phyloP scores from a whole-genome alignment of 2,113 vertebrate species.

The Psilopogon haemacephalus region DNA sequence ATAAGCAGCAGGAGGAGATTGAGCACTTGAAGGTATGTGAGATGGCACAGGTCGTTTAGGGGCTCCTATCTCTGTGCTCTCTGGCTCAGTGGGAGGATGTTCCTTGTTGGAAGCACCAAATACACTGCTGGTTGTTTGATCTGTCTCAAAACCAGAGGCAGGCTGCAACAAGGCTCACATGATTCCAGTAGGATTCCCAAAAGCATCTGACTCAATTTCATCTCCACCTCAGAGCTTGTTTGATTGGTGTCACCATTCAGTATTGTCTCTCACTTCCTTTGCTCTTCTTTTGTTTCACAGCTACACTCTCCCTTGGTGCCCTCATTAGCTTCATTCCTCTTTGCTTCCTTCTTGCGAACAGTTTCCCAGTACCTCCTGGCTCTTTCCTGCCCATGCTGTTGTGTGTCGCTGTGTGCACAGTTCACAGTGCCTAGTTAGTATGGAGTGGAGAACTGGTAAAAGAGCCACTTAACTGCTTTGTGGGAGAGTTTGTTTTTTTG shows the following conservation, averaged over 20 bases:
- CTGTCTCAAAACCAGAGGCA: neutral
- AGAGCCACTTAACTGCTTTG: neutral
- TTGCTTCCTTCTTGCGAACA: neutral
- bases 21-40: conserved; percentile 85
- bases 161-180: neutral
- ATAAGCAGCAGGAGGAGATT: conserved; percentile 78
- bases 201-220: neutral
- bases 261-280: neutral
- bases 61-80: neutral
- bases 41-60: neutral
- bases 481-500: neutral
- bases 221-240: neutral
- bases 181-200: accelerated
- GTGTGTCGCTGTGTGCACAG: neutral
- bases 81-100: neutral
- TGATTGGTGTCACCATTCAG: neutral
- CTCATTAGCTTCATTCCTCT: neutral
- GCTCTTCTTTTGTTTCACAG: neutral
- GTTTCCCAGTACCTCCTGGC: neutral
- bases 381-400: neutral
- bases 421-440: neutral
- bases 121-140: neutral
- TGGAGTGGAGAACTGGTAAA: neutral
- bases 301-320: neutral
- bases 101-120: neutral